These are phyloP conservation scores for Bombus pascuorum DNA, from an alignment of 1,140 invertebrate species.

Conservation along the genomic window DNA sequence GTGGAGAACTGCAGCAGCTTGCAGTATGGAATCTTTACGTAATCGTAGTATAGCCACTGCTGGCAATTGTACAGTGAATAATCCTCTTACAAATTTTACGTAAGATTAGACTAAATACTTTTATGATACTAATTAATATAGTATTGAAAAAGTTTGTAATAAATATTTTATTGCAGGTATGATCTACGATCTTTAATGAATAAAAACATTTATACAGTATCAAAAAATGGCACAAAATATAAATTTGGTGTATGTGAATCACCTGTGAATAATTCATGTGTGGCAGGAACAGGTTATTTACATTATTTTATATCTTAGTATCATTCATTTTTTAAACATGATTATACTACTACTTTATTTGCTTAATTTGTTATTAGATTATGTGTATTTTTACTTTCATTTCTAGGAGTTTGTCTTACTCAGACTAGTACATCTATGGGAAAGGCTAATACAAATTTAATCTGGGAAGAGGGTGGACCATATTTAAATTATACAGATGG, in stretches of 20 bases:
- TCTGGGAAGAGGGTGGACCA: conserved; percentile 80
- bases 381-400: conserved; percentile 15
- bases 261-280: conserved; percentile 57
- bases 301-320: conserved; percentile 15
- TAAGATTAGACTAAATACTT: conserved; percentile 57
- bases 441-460: conserved; percentile 79
- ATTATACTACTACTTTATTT: not conserved
- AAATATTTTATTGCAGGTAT: conserved; percentile 63
- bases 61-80: conserved; percentile 67
- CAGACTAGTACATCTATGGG: conserved; percentile 75
- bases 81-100: conserved; percentile 73
- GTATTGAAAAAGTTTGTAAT: conserved; percentile 27
- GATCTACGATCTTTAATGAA: conserved; percentile 66
- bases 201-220: conserved; percentile 36
- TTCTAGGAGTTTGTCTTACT: conserved; percentile 71
- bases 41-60: conserved; percentile 66
- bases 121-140: not conserved
- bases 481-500: conserved; percentile 83
- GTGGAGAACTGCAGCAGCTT: conserved; percentile 73
- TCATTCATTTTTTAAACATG: not conserved
- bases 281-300: conserved; percentile 63
- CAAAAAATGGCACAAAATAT: conserved; percentile 57
- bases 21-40: conserved; percentile 68
- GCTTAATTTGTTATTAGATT: not conserved
- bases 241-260: conserved; percentile 72